A percentile compares a stretch with the other conserved stretches of the same genome.
Conservation (phyloP, 2,113 vertebrate genomes). For the Oenanthe oenanthe region DNA sequence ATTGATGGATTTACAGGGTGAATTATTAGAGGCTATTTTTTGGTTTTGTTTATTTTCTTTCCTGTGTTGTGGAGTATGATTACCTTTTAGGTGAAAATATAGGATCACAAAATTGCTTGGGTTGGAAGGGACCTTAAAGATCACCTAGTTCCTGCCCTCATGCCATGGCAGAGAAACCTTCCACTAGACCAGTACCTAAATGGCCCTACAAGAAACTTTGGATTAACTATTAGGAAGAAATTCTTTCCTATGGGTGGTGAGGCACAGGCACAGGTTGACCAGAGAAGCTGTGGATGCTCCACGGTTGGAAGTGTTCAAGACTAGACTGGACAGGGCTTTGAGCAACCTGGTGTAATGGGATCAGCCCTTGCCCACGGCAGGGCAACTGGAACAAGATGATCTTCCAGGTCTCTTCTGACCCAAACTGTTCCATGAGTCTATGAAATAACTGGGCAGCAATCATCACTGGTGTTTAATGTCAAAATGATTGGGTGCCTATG, state of each 20-base stretch:
- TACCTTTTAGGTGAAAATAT: not conserved
- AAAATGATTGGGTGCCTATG: accelerated
- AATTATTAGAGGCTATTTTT: not conserved
- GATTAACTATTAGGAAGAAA: not conserved
- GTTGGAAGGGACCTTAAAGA: not conserved
- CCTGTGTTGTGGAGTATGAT: not conserved
- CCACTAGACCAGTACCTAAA: not conserved
- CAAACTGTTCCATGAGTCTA: not conserved
- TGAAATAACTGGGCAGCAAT: not conserved
- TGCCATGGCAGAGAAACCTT: not conserved
- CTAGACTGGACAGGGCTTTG: not conserved
- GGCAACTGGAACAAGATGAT: not conserved
- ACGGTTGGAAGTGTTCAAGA: not conserved
- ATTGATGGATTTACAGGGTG: accelerated
- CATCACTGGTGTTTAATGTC: not conserved
- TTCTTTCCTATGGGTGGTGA: not conserved
- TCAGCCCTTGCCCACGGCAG: not conserved
- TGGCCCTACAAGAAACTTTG: not conserved
- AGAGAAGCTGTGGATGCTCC: not conserved
- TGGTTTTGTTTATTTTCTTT: not conserved
- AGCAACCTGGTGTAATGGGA: not conserved
- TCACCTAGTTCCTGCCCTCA: not conserved
- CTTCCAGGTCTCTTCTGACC: not conserved
- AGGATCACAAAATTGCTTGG: not conserved
- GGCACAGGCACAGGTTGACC: not conserved